phyloP scores from a whole-genome alignment of 2,113 vertebrate genomes.

The Corythoichthys haematopterus region DNA sequence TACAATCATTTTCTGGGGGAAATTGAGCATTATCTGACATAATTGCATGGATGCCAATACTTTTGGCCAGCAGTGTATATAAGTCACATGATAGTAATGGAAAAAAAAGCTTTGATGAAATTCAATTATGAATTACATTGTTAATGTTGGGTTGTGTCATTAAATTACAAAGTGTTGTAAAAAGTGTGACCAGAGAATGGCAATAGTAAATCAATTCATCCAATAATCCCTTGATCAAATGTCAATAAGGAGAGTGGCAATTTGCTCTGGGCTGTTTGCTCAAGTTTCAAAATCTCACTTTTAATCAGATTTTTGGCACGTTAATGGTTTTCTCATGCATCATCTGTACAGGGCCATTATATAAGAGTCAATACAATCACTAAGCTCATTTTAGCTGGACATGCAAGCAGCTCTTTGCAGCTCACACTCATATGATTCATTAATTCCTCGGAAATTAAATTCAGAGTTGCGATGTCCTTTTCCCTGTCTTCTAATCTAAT shows the following conservation, averaged over 20 bases:
- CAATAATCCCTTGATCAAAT: constrained; percentile 31
- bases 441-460: constrained; percentile 61
- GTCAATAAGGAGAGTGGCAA: constrained; percentile 43
- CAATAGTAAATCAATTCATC: constrained; percentile 30
- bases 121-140: not conserved
- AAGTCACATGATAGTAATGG: too few relatives aligned
- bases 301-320: constrained; percentile 55
- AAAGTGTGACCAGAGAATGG: not conserved
- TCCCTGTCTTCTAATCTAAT: constrained; percentile 55
- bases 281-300: constrained; percentile 34
- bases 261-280: constrained; percentile 51
- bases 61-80: too few relatives aligned
- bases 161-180: not conserved
- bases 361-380: constrained; percentile 62
- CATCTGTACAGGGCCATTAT: constrained; percentile 60
- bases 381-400: constrained; percentile 52
- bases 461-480: constrained; percentile 44
- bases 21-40: too few relatives aligned
- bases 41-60: too few relatives aligned
- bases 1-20: too few relatives aligned
- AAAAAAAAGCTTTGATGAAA: too few relatives aligned
- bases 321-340: constrained; percentile 54
- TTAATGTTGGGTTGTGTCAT: not conserved
- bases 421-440: constrained; percentile 50
- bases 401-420: constrained; percentile 49